phyloP scores from a whole-genome alignment of 2,113 vertebrate species.

The Pituophis catenifer region DNA sequence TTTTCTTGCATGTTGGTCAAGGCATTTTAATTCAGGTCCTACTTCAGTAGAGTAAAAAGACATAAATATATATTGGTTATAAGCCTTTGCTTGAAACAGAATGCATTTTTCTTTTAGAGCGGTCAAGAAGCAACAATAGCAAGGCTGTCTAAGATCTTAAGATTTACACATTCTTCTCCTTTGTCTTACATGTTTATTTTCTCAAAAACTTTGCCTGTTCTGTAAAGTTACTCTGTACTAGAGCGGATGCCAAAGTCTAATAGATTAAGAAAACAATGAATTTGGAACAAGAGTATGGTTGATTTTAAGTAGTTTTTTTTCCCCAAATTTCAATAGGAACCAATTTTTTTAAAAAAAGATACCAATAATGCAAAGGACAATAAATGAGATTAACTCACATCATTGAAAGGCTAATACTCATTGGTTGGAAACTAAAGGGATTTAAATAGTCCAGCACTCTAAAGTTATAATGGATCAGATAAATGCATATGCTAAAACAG shows the following conservation, averaged over 20 bases:
- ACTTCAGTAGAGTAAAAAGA: background rate
- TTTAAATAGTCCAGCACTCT: background rate
- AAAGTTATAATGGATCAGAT: background rate
- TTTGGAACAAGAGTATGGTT: too few species aligned
- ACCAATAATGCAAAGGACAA: background rate
- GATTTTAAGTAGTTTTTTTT: background rate
- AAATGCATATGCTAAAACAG: background rate
- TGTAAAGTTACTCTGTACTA: background rate
- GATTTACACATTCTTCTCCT: background rate
- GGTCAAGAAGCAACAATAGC: background rate
- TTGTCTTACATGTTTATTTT: too few species aligned
- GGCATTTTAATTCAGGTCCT: background rate
- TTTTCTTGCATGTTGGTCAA: background rate
- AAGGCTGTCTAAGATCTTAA: too few species aligned
- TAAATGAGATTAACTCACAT: background rate
- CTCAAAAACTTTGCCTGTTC: background rate
- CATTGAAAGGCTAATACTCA: background rate
- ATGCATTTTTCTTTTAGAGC: background rate
- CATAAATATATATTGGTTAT: background rate
- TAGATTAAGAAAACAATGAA: background rate
- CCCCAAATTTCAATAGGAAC: background rate
- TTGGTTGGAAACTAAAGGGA: background rate
- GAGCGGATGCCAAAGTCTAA: background rate
- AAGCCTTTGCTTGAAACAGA: background rate
- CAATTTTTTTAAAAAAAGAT: background rate